These are phyloP conservation scores for Dipodomys spectabilis DNA, from an alignment of 2,113 vertebrate species.

Conservation along the genomic window DNA sequence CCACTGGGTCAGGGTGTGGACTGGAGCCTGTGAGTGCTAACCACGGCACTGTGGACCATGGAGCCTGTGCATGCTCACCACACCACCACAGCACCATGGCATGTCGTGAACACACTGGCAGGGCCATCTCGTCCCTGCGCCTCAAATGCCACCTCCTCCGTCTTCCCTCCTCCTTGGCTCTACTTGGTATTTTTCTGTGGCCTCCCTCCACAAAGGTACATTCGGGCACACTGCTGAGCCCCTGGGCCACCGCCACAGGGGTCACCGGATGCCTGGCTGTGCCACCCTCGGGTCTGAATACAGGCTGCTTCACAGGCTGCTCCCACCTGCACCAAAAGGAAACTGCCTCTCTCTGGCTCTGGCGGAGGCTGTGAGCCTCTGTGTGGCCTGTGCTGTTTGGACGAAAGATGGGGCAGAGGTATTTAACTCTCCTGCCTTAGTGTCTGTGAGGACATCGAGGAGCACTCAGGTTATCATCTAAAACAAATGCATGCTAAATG, in stretches of 20 bases:
- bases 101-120: too few relatives aligned
- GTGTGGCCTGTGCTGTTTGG: not conserved
- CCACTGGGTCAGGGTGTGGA: not conserved
- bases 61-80: not conserved
- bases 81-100: not conserved
- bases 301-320: too few relatives aligned
- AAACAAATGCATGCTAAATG: constrained; percentile 1
- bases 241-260: not conserved
- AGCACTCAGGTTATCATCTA: constrained; percentile 32
- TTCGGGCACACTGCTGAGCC: not conserved
- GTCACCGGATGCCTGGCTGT: too few relatives aligned
- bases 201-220: too few relatives aligned
- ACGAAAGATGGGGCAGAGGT: not conserved
- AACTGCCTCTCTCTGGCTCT: not conserved
- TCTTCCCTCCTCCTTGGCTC: not conserved
- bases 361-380: not conserved
- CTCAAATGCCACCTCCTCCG: not conserved
- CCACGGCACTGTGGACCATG: not conserved
- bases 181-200: too few relatives aligned
- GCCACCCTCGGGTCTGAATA: not conserved
- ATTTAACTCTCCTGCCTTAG: not conserved
- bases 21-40: too few relatives aligned
- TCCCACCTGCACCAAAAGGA: too few relatives aligned
- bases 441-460: not conserved
- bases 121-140: not conserved